Base-by-base conservation (phyloP, 2,797 vertebrate genomes). In the Mormyrus hasselquistii region DNA sequence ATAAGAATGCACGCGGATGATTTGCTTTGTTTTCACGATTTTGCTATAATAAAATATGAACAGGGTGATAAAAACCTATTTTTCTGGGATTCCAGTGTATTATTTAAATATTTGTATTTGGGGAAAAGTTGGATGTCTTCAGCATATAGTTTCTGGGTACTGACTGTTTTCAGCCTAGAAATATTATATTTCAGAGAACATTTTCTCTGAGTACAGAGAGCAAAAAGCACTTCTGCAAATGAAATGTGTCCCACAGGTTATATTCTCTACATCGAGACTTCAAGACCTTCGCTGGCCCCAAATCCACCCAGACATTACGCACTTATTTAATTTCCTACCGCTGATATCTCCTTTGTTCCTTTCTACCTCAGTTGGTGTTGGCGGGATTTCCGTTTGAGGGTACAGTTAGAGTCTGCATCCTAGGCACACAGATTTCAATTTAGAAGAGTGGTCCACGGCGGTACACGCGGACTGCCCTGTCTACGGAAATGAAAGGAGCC, bases 401-500 rank as follows among this genome's bases (percentile, higher is more conserved):
- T 19, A 8, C 57, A 8, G 3, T 73, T 73, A 6, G 44, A 10
- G 44, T 25, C 65, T 22, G 87, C 87, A 12, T 86, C 38, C 0
- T 44, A 10, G 55, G 55, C 34, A 3, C 34, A 38, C 57, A 65
- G 29, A 87, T 69, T 22, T 47, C 34, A 87, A 47, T 41, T 79
- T 79, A 44, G 19, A 86, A n/a, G 16, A 29, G 10, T 49, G n/a
- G n/a, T 25, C 4, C 3, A 12, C 14, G 6, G 3, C 25, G 4
- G n/a, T 16, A 29, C 25, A 55, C 12, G n/a, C 2, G 4, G 50
- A n/a, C 49, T 3, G 50, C 16, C n/a, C 12, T 19, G 52, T n/a
- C n/a, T 57, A 62, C 82, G 88, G 53, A 16, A 38, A 91, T 92
- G 90, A 90, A 89, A 84, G 1, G 34, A n/a, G 29, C 86, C 85